Percentiles rank a stretch among this genome's conserved stretches.
phyloP scores from a whole-genome alignment of 2,888 invertebrate genomes.

The Mactromeris polynyma region DNA sequence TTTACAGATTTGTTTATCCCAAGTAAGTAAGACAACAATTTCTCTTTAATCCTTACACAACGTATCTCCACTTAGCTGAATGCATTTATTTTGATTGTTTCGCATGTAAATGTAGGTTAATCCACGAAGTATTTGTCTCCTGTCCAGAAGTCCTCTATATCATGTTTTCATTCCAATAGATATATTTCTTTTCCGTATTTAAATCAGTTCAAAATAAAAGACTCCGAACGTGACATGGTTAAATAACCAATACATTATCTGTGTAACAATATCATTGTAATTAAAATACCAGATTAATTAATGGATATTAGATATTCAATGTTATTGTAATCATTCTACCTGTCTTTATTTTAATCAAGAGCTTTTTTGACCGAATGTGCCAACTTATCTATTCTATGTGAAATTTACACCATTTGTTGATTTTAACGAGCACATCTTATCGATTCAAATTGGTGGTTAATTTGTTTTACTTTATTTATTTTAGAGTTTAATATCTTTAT shows the following conservation, averaged over 20 bases:
- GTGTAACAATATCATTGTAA: not conserved
- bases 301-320: not conserved
- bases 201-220: not conserved
- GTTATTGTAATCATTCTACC: not conserved
- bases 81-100: not conserved
- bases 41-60: not conserved
- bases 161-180: not conserved
- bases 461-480: conserved; percentile 12
- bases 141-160: not conserved
- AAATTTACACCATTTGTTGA: not conserved
- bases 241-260: not conserved
- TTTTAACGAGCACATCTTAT: not conserved
- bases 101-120: not conserved
- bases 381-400: conserved; percentile 9
- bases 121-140: not conserved
- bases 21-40: not conserved
- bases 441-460: not conserved
- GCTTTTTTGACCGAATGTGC: not conserved
- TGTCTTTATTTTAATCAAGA: conserved; percentile 17
- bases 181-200: not conserved
- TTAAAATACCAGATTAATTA: not conserved
- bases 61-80: not conserved
- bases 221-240: not conserved
- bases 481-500: not conserved
- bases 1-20: not conserved